phyloP scores from a whole-genome alignment of 2,113 vertebrate genomes.

The Sitta europaea region DNA sequence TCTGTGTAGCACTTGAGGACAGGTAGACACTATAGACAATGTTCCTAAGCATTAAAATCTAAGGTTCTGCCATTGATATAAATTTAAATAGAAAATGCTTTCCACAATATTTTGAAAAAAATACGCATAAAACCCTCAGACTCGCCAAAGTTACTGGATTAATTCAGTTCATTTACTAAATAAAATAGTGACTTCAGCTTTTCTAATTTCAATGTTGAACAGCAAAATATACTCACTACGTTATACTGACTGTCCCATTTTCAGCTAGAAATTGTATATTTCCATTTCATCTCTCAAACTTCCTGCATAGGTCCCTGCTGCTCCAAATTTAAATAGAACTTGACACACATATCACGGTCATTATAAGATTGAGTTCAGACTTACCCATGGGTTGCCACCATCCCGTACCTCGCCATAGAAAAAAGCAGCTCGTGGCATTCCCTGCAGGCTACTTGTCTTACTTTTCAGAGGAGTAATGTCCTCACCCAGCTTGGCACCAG shows the following conservation, averaged over 20 bases:
- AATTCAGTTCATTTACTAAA: background rate
- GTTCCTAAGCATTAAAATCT: constrained; percentile 26
- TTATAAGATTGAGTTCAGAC: constrained; percentile 65
- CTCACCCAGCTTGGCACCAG: constrained; percentile 70
- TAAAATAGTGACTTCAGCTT: background rate
- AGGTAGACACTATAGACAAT: background rate
- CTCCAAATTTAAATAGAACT: constrained; percentile 19
- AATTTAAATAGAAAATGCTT: constrained; percentile 29
- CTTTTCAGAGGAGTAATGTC: constrained; percentile 73
- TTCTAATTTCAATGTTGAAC: background rate
- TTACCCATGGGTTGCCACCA: constrained; percentile 81
- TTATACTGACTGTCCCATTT: background rate
- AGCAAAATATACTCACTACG: background rate
- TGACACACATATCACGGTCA: constrained; percentile 30
- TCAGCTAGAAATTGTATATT: background rate
- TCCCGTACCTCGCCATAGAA: constrained; percentile 67
- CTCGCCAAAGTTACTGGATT: background rate
- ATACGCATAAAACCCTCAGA: background rate
- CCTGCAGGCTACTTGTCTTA: constrained; percentile 75
- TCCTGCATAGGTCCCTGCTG: background rate
- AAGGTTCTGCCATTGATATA: background rate
- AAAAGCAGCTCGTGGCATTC: constrained; percentile 68
- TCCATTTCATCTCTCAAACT: background rate
- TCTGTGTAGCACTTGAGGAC: background rate
- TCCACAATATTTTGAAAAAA: background rate